Conservation (phyloP, 1,140 invertebrate genomes). For the Helicoverpa zea region DNA sequence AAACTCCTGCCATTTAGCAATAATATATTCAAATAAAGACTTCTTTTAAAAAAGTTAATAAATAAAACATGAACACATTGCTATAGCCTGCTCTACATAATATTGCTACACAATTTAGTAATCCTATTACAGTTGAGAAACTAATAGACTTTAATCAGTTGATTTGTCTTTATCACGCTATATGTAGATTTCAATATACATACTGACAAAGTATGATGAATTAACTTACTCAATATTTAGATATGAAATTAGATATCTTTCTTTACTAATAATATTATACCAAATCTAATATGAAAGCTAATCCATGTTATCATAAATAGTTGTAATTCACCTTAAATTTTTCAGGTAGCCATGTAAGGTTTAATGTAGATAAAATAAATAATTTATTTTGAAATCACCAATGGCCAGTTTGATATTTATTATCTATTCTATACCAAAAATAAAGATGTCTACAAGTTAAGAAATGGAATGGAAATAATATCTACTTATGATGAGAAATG, state of each 20-base stretch:
- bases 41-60: background rate
- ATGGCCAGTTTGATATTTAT: too few species aligned
- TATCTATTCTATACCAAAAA: too few species aligned
- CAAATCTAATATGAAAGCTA: background rate
- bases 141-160: slow-evolving; percentile 32
- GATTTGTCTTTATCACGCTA: slow-evolving; percentile 31
- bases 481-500: too few species aligned
- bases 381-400: too few species aligned
- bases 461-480: too few species aligned
- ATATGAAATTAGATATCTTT: background rate
- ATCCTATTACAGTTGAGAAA: slow-evolving; percentile 23
- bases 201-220: slow-evolving; percentile 29
- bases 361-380: too few species aligned
- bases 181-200: slow-evolving; percentile 21
- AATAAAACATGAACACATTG: background rate
- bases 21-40: too few species aligned
- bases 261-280: background rate
- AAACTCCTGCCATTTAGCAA: too few species aligned
- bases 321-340: too few species aligned
- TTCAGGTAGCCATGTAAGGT: too few species aligned
- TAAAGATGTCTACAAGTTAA: too few species aligned
- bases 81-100: background rate
- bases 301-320: too few species aligned
- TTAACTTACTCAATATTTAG: background rate
- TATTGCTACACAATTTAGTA: slow-evolving; percentile 22